Base-by-base conservation (phyloP, 1,140 invertebrate species). In the Aleiodes sp. region DNA sequence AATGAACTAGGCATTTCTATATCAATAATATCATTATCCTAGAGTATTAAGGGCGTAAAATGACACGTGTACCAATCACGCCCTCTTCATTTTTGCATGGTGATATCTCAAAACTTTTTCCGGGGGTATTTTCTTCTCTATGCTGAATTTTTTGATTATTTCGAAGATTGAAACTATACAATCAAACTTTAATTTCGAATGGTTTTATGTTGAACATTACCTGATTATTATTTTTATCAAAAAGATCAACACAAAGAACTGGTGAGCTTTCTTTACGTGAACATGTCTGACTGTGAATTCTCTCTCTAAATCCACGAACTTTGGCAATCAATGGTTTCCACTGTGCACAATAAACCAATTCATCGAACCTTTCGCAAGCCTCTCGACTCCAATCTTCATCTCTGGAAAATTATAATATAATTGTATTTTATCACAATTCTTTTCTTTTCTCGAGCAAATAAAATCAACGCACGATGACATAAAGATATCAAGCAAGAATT, bases 321-420 rank as follows among this genome's bases (percentile, higher is more conserved):
- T 88, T 88, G 0, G 92, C 92, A 21, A 89, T 86, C 0, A 95
- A 75, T 10, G 89, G 82, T 65, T 91, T 90, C 92, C 91, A 93
- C 70, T 90, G 87, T 0, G 88, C 90, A 19, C 88, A 82, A n/a
- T 56, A 87, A 24, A 88, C 88, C 7, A 94, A 84, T 66, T 93
- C 89, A 74, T 92, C 90, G 82, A 95, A 95, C 19, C 84, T 83
- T 63, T 91, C 88, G n/a, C 89, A 88, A 0, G 93, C 91, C 70
- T 90, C 88, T 12, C 88, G 83, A 56, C 87, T 87, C 93, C 94
- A 94, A 8, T 72, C 76, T 0, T 61, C 78, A 35, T 74, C 79
- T 33, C 80, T 82, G 71, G 6, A 12, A 39, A 77, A 73, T 59
- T 68, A 16, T 31, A 26, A 9, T 46, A 61, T n/a, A 37, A 46